phyloP scores from a whole-genome alignment of 2,888 invertebrate genomes.

The Augiades crinisus region DNA sequence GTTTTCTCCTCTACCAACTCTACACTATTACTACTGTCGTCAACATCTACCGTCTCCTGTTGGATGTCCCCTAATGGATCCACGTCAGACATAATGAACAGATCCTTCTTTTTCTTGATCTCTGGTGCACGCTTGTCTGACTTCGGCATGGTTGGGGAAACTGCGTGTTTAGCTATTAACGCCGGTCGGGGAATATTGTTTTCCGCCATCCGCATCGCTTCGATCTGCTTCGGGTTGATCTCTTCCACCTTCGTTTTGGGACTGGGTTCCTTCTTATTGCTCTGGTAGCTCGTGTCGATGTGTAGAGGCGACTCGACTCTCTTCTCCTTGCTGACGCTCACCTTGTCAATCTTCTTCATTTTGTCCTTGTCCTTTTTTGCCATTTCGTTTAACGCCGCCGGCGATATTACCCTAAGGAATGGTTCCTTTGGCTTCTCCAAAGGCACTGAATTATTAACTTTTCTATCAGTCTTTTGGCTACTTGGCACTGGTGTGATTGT shows the following conservation, averaged over 20 bases:
- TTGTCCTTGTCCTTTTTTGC: slow-evolving; percentile 48
- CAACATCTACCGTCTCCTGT: slow-evolving; percentile 57
- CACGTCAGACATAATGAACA: slow-evolving; percentile 63
- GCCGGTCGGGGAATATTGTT: slow-evolving; percentile 67
- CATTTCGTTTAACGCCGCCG: slow-evolving; percentile 71
- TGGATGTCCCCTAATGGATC: slow-evolving; percentile 59
- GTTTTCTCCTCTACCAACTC: slow-evolving; percentile 64
- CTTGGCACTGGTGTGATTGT: slow-evolving; percentile 68
- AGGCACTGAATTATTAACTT: slow-evolving; percentile 29
- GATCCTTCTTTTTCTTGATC: slow-evolving; percentile 66
- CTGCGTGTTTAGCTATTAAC: slow-evolving; percentile 58
- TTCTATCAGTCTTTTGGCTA: slow-evolving; percentile 50
- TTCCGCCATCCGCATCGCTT: slow-evolving; percentile 59
- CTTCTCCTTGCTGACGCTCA: slow-evolving; percentile 41
- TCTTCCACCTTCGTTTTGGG: slow-evolving; percentile 53
- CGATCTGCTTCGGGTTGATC: slow-evolving; percentile 59
- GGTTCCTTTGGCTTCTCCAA: slow-evolving; percentile 46
- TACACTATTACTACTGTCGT: slow-evolving; percentile 76
- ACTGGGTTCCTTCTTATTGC: slow-evolving; percentile 54
- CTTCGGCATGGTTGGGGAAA: slow-evolving; percentile 69
- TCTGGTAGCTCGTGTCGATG: slow-evolving; percentile 57
- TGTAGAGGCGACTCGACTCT: slow-evolving; percentile 52
- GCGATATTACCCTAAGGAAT: slow-evolving; percentile 67
- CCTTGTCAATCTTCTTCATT: slow-evolving; percentile 45
- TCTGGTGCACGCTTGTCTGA: slow-evolving; percentile 69